Base-by-base conservation (phyloP, 2,113 vertebrate species). In the Pelmatolapia mariae region DNA sequence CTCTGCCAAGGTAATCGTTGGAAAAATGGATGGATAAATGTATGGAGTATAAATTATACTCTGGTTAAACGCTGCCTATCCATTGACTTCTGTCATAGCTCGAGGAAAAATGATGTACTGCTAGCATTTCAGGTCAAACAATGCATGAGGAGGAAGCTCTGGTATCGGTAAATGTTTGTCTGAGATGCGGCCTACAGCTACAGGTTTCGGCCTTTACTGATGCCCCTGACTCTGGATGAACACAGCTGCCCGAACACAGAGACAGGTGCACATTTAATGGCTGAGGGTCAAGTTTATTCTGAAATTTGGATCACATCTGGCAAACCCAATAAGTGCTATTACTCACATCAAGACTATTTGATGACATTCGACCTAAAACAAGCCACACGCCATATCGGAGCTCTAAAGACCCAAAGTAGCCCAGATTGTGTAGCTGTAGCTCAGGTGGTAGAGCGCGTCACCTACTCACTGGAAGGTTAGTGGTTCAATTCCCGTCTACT, bases 401-500 rank as follows among this genome's bases (percentile, higher is more conserved):
- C 40, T 18, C 8, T 76, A 8, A 19, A 11, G 10, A 10, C 15
- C 43, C 10, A 19, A 19, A 29, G 15, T 19, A 29, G 43, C 16
- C 10, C 40, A 11, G 9, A 4, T 29, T 50, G 29, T 33, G 9
- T 63, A 16, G 29, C 57, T 59, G 26, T 61, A 19, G 57, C 57
- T 61, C 29, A 33, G 29, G 29, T 61, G 57, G 33, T 19, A 61
- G 18, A 61, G 16, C 3, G 8, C 29, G 57, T 61, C 29, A 33
- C 59, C 59, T 63, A 63, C 59, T 63, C 29, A 33, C 16, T 3
- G 1, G 57, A 33, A 33, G 29, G 57, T 61, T 19, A 61, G 29
- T 61, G 29, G 16, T 11, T 63, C 16, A 33, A 0, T 63, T 33
- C 59, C 59, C 4, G 0, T 63, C n/a, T n/a, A n/a, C n/a, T n/a